Evolutionary conservation across 2,888 invertebrate genomes (phyloP).

Genomic region (Dicycla oo): DNA sequence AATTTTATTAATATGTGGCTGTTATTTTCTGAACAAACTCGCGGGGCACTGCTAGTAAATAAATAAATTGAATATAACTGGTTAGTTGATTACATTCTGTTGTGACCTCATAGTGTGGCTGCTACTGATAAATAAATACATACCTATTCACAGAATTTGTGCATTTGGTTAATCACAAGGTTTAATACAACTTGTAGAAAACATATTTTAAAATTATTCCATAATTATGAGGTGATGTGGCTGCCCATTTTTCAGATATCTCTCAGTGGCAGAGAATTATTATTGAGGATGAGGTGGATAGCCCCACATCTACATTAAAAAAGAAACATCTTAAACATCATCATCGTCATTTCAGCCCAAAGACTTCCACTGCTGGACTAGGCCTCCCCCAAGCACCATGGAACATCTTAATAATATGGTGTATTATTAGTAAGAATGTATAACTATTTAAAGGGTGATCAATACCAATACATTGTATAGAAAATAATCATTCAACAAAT

Average conservation of each 20-base stretch:
- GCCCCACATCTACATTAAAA: slow-evolving; percentile 39
- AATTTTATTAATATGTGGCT: no score
- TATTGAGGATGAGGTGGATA: slow-evolving; percentile 12
- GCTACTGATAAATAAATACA: slow-evolving; percentile 45
- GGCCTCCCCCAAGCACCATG: no score
- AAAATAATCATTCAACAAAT: neutral
- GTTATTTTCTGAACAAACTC: no score
- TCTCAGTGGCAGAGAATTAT: slow-evolving; percentile 8
- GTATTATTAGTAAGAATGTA: no score
- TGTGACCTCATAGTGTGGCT: slow-evolving; percentile 25
- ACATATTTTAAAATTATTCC: slow-evolving; percentile 1
- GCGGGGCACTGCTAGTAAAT: no score
- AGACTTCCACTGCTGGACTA: no score
- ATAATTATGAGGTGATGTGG: slow-evolving; percentile 19
- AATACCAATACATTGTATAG: neutral
- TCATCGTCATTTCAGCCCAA: no score
- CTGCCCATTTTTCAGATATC: slow-evolving; percentile 14
- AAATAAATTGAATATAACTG: neutral
- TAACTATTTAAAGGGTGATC: neutral
- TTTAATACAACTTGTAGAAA: slow-evolving; percentile 22
- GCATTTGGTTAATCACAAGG: slow-evolving; percentile 49
- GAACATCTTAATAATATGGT: slow-evolving; percentile 17
- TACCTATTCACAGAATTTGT: slow-evolving; percentile 49
- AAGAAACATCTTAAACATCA: slow-evolving; percentile 24
- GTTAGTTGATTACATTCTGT: neutral